These are phyloP conservation scores for Crocidura indochinensis DNA, from an alignment of 2,797 vertebrate species.

Conservation along the genomic window DNA sequence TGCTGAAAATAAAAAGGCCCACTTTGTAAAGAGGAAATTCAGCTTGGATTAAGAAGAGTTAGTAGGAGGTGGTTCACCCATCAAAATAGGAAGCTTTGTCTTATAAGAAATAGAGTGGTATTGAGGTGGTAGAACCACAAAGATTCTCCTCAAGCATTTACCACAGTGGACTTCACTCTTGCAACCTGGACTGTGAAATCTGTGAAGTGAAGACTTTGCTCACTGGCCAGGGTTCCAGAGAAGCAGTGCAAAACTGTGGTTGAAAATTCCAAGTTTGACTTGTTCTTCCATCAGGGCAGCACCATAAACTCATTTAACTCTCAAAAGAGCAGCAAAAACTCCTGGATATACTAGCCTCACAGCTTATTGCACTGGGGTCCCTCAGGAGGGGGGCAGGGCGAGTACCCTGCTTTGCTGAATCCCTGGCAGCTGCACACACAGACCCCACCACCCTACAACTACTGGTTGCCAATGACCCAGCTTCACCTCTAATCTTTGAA, in stretches of 20 bases:
- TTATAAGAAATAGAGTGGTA: constrained; percentile 62
- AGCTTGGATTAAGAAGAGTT: constrained; percentile 61
- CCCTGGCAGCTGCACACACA: too few species aligned
- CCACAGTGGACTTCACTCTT: not conserved
- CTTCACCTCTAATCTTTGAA: too few species aligned
- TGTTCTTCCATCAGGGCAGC: too few species aligned
- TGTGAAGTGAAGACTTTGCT: not conserved
- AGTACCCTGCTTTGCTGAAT: too few species aligned
- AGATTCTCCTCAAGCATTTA: constrained; percentile 25
- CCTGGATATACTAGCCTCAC: too few species aligned
- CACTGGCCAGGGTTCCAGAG: not conserved
- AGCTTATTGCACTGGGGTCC: too few species aligned
- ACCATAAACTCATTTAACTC: too few species aligned
- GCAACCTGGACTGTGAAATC: not conserved
- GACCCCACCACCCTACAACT: too few species aligned
- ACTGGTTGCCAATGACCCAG: too few species aligned
- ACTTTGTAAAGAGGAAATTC: constrained; percentile 73
- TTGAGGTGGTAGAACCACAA: constrained; percentile 49
- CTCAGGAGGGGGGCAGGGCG: too few species aligned
- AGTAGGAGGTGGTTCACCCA: constrained; percentile 68
- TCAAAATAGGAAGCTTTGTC: constrained; percentile 81
- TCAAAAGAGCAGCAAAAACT: too few species aligned
- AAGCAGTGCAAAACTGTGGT: not conserved
- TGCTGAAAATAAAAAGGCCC: constrained; percentile 1
- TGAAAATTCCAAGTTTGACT: not conserved